Evolutionary conservation across 2,113 vertebrate species (phyloP).

Genomic region (Ammodytes dubius): DNA sequence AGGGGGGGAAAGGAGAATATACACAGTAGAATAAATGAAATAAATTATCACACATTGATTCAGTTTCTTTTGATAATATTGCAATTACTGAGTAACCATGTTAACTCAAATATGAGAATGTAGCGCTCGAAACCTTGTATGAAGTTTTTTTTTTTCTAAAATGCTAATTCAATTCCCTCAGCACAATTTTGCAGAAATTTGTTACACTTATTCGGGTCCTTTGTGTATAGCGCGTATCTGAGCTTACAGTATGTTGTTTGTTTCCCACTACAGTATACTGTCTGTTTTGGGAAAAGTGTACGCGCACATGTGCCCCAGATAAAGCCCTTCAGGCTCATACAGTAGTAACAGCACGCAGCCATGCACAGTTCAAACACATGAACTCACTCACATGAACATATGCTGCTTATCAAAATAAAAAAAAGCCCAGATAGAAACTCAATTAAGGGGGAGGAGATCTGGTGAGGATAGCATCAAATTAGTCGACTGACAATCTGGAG

Average conservation of each 20-base stretch:
- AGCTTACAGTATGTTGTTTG: conserved; percentile 43
- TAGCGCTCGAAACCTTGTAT: conserved; percentile 10
- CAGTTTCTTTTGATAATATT: conserved; percentile 39
- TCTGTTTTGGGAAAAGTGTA: conserved; percentile 52
- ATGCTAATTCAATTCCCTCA: conserved; percentile 57
- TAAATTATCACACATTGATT: conserved; percentile 35
- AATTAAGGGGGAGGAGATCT: conserved; percentile 68
- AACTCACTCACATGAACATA: conserved; percentile 59
- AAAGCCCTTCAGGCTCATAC: conserved; percentile 43
- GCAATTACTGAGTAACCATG: conserved; percentile 31
- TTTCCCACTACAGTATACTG: conserved; percentile 35
- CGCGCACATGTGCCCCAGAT: conserved; percentile 52
- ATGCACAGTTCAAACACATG: conserved; percentile 41
- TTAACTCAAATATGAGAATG: conserved; percentile 40
- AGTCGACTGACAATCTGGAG: conserved; percentile 75
- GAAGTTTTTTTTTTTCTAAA: conserved; percentile 17
- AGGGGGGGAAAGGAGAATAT: conserved; percentile 27
- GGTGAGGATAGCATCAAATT: conserved; percentile 73
- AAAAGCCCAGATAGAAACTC: conserved; percentile 51
- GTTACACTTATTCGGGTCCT: conserved; percentile 52
- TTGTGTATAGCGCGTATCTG: conserved; percentile 51
- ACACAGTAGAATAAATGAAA: conserved; percentile 34
- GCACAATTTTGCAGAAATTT: conserved; percentile 57
- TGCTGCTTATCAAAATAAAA: conserved; percentile 58
- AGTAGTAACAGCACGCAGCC: conserved; percentile 8